phyloP scores from a whole-genome alignment of 2,113 vertebrate species.

The Nycticryphes semicollaris region DNA sequence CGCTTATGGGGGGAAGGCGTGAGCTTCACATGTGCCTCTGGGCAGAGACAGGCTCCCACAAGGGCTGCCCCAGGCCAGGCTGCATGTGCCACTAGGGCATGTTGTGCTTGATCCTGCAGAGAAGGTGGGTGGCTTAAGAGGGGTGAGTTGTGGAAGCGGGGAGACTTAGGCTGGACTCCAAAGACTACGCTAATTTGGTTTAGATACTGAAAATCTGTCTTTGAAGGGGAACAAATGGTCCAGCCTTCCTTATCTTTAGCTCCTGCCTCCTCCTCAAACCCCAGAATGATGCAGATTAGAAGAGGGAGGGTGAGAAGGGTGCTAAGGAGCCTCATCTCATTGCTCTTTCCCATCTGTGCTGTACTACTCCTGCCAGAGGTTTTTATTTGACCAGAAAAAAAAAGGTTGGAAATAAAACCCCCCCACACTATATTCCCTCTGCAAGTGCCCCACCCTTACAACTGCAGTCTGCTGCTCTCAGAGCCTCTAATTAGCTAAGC shows the following conservation, averaged over 20 bases:
- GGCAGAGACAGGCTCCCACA: background rate
- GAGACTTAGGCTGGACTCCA: background rate
- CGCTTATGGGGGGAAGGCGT: rapidly evolving
- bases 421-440: background rate
- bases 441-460: background rate
- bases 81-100: rapidly evolving
- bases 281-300: background rate
- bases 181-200: background rate
- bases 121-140: rapidly evolving
- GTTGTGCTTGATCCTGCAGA: rapidly evolving
- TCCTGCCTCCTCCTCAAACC: background rate
- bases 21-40: rapidly evolving
- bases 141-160: background rate
- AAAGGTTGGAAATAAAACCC: background rate
- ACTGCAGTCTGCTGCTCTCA: constrained; percentile 20
- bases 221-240: background rate
- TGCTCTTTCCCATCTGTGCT: constrained; percentile 8
- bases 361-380: background rate
- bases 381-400: background rate
- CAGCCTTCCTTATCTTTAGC: background rate
- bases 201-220: background rate
- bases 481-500: constrained; percentile 27
- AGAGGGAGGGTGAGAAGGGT: background rate
- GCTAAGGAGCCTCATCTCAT: background rate
- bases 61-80: background rate